A percentile compares a stretch with the other conserved stretches of the same genome.
Conservation (phyloP, 2,113 vertebrate species). For the Entomyzon cyanotis region DNA sequence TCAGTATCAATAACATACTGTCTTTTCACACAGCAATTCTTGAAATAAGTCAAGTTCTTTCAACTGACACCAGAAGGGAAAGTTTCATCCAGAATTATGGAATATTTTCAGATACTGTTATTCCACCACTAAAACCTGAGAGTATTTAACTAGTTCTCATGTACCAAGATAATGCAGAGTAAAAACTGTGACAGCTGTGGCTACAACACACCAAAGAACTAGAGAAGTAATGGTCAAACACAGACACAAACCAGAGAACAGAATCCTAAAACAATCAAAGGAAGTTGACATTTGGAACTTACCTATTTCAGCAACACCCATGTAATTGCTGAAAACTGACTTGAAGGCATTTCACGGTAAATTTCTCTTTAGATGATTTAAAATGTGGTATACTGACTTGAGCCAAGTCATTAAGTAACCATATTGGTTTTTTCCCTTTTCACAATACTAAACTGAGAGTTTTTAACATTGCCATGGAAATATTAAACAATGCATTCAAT, state of each 20-base stretch:
- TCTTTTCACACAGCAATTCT: not conserved
- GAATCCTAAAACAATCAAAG: not conserved
- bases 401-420: conserved; percentile 10
- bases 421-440: not conserved
- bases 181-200: not conserved
- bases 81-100: not conserved
- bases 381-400: not conserved
- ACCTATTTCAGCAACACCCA: not conserved
- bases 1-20: not conserved
- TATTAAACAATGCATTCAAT: not conserved
- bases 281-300: not conserved
- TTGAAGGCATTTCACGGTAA: not conserved
- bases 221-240: not conserved
- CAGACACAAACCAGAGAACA: not conserved
- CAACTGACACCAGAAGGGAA: not conserved
- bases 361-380: not conserved
- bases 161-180: not conserved
- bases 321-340: not conserved
- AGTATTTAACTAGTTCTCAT: not conserved
- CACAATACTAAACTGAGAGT: not conserved
- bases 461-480: conserved; percentile 27
- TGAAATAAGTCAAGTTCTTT: not conserved
- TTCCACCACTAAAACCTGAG: not conserved
- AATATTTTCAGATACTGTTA: not conserved
- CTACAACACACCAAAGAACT: not conserved